Evolutionary conservation across 92 coral and sea anemone genomes (phyloP).

Genomic region (Epizoanthus stellaris): DNA sequence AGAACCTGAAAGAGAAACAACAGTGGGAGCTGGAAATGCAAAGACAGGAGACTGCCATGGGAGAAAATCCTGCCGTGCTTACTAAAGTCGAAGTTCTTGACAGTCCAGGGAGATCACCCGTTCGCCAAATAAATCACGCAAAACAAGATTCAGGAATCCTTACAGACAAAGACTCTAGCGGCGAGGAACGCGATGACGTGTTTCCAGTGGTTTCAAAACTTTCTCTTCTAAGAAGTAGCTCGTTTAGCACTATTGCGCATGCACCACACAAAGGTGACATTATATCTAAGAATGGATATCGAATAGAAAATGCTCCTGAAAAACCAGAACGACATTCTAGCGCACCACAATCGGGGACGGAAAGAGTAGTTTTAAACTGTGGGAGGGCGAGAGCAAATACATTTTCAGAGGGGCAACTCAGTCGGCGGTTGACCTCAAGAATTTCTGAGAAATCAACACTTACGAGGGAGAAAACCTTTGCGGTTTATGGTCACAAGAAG

Average conservation of each 20-base stretch:
- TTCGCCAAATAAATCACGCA: not conserved
- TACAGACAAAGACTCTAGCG: constrained; percentile 15
- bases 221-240: not conserved
- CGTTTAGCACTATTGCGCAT: not conserved
- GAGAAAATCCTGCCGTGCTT: constrained; percentile 1
- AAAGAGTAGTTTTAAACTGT: not conserved
- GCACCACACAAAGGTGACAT: not conserved
- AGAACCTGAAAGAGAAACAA: constrained; percentile 28
- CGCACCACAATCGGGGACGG: constrained; percentile 5
- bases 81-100: constrained; percentile 29
- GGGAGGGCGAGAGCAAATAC: not conserved
- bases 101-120: not conserved
- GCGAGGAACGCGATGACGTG: constrained; percentile 9
- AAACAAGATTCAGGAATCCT: constrained; percentile 42
- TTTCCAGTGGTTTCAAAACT: not conserved
- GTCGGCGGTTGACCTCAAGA: constrained; percentile 4
- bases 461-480: constrained; percentile 20
- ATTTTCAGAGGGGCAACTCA: constrained; percentile 14
- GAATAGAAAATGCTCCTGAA: not conserved
- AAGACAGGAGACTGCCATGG: not conserved
- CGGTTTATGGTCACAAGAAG: constrained; percentile 9
- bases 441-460: not conserved
- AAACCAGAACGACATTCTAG: not conserved
- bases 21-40: constrained; percentile 32
- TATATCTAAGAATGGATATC: not conserved